Evolutionary conservation across 2,113 vertebrate genomes (phyloP), one percentile per base, ranked within the genome.

Genomic region (Piprites chloris): DNA sequence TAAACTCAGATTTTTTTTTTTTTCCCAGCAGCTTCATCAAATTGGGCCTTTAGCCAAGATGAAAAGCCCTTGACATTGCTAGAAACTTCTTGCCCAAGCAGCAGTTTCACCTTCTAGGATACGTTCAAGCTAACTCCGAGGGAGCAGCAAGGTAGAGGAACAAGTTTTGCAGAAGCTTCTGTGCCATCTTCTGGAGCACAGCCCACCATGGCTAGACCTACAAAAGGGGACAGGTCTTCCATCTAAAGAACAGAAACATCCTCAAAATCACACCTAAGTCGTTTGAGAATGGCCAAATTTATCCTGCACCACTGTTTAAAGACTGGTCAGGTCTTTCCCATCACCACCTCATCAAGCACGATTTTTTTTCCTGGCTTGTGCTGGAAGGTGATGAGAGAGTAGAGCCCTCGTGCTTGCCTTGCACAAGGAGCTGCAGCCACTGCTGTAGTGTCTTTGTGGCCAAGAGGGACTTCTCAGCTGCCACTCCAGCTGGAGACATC

Each of bases 221-320:
- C 12, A 67, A 58, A 86, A 49, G 6, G 20, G 24, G 3, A 12
- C 35, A 33, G 6, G 3, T 27, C 42, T 84, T 89, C 18, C 20
- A 30, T 14, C 26, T 67, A 46, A 87, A 17, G 32, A 62, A 17
- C 8, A 58, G 58, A 72, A 72, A 20, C 12, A 12, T n/a, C 28
- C 23, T 41, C 58, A 67, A 44, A 68, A 56, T 6, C 44, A 8
- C 58, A n/a, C 8, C 14, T 23, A 8, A 49, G 2, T 2, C 0
- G 0, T 44, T 28, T 82, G 58, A 52, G 49, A 52, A 49, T 10
- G 23, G 8, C 16, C 53, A 9, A 13, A 32, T 47, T 71, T 33
- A 20, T 4, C 50, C 21, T 47, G 21, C 44, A 35, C 12, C 1
- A 1, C 15, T 39, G 39, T 2, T 68, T 32, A 67, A 46, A 35